Evolutionary conservation across 2,888 invertebrate genomes (phyloP).

Genomic region (Tiliacea citrago): DNA sequence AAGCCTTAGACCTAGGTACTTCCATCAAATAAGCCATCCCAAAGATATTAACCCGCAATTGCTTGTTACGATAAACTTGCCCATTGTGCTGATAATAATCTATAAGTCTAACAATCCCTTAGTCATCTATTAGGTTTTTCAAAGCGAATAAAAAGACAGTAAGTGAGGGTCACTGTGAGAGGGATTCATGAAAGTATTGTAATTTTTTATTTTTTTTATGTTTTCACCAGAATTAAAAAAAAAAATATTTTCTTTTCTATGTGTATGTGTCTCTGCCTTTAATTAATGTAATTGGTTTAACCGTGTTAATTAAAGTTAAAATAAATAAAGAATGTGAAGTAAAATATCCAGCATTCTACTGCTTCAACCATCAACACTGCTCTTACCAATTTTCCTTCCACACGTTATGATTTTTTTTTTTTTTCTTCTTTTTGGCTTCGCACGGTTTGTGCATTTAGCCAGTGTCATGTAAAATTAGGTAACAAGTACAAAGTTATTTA

Average conservation of each 20-base stretch:
- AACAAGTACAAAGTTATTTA: too few species aligned
- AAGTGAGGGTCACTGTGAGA: too few species aligned
- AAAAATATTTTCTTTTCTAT: too few species aligned
- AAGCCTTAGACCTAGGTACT: not conserved
- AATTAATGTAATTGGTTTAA: too few species aligned
- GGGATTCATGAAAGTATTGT: too few species aligned
- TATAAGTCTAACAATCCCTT: slow-evolving; percentile 8
- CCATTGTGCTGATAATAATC: slow-evolving; percentile 34
- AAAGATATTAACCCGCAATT: slow-evolving; percentile 7
- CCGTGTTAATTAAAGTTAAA: too few species aligned
- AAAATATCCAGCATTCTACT: not conserved
- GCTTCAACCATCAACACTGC: not conserved
- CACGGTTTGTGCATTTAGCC: too few species aligned
- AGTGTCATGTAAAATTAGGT: too few species aligned
- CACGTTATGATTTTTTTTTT: not conserved
- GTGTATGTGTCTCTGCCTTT: too few species aligned
- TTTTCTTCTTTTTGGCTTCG: too few species aligned
- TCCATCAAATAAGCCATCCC: slow-evolving; percentile 10
- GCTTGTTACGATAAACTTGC: slow-evolving; percentile 25
- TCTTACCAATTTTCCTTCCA: not conserved
- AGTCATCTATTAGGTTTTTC: slow-evolving; percentile 1
- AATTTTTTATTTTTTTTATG: too few species aligned
- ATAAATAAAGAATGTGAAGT: not conserved
- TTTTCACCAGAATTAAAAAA: too few species aligned
- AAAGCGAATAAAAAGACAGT: slow-evolving; percentile 18